A percentile compares a stretch with the other conserved stretches of the same genome.
phyloP scores from a whole-genome alignment of 2,113 vertebrate species.

The Lepisosteus osseus region DNA sequence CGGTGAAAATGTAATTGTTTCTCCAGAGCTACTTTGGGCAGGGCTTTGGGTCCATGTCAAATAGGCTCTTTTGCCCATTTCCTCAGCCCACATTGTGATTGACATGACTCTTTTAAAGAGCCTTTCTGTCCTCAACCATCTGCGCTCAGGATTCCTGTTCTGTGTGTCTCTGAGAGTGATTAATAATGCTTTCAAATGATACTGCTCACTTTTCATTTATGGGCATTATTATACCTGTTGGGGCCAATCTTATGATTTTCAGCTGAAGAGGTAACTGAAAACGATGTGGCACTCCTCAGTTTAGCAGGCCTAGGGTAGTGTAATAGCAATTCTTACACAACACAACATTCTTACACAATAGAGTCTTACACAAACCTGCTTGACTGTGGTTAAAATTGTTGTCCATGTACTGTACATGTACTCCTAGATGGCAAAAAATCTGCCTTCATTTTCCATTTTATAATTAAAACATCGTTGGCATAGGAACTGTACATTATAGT shows the following conservation, averaged over 20 bases:
- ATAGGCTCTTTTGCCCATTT: background rate
- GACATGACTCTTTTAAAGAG: background rate
- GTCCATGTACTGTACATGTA: too few species aligned
- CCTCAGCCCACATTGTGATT: background rate
- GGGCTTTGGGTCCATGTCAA: background rate
- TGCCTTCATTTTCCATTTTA: too few species aligned
- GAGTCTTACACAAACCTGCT: too few species aligned
- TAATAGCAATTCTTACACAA: too few species aligned
- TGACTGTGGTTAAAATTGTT: too few species aligned
- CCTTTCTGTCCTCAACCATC: background rate
- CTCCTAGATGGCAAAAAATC: too few species aligned
- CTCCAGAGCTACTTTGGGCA: background rate
- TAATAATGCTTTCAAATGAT: background rate
- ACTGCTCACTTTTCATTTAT: background rate
- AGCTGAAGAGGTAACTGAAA: background rate
- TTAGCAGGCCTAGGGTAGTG: background rate
- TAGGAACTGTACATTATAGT: too few species aligned
- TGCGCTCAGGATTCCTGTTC: too few species aligned
- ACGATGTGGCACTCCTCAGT: background rate
- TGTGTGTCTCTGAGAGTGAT: background rate
- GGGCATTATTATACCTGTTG: background rate
- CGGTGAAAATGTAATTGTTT: constrained; percentile 15
- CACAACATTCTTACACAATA: too few species aligned
- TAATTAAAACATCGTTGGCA: too few species aligned
- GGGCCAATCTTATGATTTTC: background rate